Base-by-base conservation (phyloP, 2,797 vertebrate genomes). In the Aeoliscus strigatus region DNA sequence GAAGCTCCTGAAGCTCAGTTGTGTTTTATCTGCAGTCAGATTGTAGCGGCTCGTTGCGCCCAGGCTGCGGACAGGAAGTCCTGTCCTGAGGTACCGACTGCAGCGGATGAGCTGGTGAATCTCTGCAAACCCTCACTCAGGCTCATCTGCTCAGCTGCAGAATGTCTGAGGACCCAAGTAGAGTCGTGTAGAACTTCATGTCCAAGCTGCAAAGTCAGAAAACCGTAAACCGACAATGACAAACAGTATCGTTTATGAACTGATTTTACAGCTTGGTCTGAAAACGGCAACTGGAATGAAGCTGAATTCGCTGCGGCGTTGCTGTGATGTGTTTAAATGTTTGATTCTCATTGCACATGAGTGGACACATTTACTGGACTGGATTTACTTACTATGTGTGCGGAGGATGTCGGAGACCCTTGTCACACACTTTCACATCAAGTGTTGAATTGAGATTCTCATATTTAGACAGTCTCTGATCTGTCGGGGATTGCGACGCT, bases 51-150 rank as follows among this genome's bases (percentile, higher is more conserved):
- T 65, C 68, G 63, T 80, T 79, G 75, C 49, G 76, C 65, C 64
- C 61, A 48, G 71, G 71, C 70, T 69, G 54, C 48, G 74, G 77
- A 77, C 80, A 77, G 70, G 47, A 67, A 33, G 70, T 70, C 79
- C 76, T 82, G 80, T 80, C 75, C 73, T 6, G 67, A 82, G 83
- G 83, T 84, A 85, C 75, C 67, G 30, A 27, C 78, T 70, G 70
- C 11, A 73, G 75, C 14, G 45, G 80, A 79, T 80, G 78, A 82
- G 71, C 55, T 52, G 65, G 68, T 83, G 78, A 77, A 81, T 18
- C 54, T 43, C 41, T 55, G 49, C 57, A 44, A n/a, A 39, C 31
- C 40, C 64, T 74, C 75, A 75, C 67, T 41, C 59, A 27, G 51
- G 66, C 75, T 82, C 79, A 81, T 79, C 81, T 57, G 68, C 78